Percentiles rank a stretch among this genome's conserved stretches.
phyloP scores from a whole-genome alignment of 2,888 invertebrate genomes.

The Andrena chrysosceles region DNA sequence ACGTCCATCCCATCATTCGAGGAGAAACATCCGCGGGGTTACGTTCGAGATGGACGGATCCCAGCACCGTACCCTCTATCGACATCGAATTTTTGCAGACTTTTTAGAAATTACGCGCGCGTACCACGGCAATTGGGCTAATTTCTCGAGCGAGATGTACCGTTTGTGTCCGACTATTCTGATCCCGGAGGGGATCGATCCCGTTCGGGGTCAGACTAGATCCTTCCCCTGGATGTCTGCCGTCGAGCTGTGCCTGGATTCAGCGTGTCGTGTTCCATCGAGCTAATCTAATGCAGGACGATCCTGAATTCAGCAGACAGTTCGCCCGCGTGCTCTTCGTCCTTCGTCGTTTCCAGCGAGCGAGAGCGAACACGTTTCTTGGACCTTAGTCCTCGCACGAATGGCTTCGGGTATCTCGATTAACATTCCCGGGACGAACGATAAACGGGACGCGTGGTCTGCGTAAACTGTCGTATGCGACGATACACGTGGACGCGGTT shows the following conservation, averaged over 20 bases:
- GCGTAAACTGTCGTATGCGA: conserved; percentile 36
- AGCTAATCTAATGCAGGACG: neutral
- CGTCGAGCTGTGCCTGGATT: neutral
- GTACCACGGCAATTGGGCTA: neutral
- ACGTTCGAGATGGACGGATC: neutral
- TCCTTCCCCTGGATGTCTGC: neutral
- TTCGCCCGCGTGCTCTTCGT: conserved; percentile 17
- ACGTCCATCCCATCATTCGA: conserved; percentile 16
- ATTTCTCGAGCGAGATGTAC: neutral
- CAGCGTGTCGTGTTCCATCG: neutral
- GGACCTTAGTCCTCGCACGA: conserved; percentile 48
- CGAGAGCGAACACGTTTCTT: conserved; percentile 7
- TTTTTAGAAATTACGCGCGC: conserved; percentile 7
- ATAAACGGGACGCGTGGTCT: conserved; percentile 21
- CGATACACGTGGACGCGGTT: conserved; percentile 28
- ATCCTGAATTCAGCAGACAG: neutral
- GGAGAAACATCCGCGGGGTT: neutral
- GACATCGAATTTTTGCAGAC: conserved; percentile 39
- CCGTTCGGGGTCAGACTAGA: neutral
- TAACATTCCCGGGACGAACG: conserved; percentile 27
- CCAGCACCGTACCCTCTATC: conserved; percentile 9
- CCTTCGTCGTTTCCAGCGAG: conserved; percentile 33
- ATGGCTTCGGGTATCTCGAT: conserved; percentile 42
- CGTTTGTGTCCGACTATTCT: neutral
- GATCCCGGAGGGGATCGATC: neutral